Evolutionary conservation across 2,888 invertebrate species (phyloP), one percentile per base, ranked within the genome.

Genomic region (Operophtera brumata): DNA sequence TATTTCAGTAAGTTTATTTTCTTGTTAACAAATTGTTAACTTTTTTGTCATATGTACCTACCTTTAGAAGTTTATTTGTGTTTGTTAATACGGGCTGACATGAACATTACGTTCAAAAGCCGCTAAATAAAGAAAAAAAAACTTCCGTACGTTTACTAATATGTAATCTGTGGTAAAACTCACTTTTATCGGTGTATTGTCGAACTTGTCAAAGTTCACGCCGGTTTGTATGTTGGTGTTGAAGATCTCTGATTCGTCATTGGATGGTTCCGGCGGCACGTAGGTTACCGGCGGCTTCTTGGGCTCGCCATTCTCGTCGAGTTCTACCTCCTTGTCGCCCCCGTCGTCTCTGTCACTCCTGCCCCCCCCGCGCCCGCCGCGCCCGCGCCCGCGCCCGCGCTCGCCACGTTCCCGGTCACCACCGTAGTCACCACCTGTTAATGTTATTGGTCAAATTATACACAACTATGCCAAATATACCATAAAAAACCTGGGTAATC

Each of bases 171-270:
- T 35, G 39, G 44, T 25, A 12, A n/a, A 10, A 75, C 91, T 92
- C 62, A 96, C 96, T 76, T 96, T 94, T 0, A 98, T 95, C 50
- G 95, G 94, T 61, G 99, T 98, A 28, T 94, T 92, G 59, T 98
- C 96, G 55, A 95, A 97, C 73, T 97, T 96, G 54, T 94, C 93
- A 80, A 98, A 99, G 82, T 99, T 99, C 37, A 97, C 97, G 0
- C 99, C 99, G 0, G 94, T 93, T 10, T 92, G 90, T 9, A 95
- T 94, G 0, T 93, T 93, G 46, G 90, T 91, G 45, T 91, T 92
- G 67, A 95, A 96, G 34, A 96, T 91, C 55, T 93, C 93, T 0
- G 88, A 86, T 49, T 95, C 96, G 54, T 95, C 93, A 0, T 92
- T 91, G 0, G 93, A 91, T 0, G 94, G 92, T 40, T 96, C 96